Conservation (phyloP, 2,113 vertebrate genomes). For the Galeopterus variegatus region DNA sequence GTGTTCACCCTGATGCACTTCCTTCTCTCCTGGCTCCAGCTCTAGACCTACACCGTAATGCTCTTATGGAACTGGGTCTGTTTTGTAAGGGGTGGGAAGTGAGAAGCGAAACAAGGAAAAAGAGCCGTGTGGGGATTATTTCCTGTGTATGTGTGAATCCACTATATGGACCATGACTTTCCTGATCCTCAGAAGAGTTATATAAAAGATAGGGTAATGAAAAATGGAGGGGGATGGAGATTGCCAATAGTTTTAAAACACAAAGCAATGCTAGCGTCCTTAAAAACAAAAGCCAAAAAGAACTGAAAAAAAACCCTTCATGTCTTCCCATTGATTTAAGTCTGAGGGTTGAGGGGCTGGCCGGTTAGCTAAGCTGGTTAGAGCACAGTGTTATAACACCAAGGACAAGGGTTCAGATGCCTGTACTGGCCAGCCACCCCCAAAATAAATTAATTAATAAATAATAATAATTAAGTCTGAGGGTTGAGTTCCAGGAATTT, state of each 20-base stretch:
- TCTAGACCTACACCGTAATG: neutral
- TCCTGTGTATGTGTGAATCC: neutral
- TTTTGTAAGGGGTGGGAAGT: neutral
- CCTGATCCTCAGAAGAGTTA: neutral
- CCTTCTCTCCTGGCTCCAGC: neutral
- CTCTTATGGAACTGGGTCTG: neutral
- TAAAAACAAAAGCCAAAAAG: neutral
- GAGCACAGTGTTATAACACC: too few species aligned
- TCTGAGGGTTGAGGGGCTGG: neutral
- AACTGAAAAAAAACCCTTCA: neutral
- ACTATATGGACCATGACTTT: neutral
- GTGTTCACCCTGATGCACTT: fast-evolving
- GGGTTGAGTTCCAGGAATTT: neutral
- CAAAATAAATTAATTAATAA: too few species aligned
- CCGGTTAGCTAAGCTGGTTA: too few species aligned
- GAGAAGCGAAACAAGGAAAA: neutral
- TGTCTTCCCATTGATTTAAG: neutral
- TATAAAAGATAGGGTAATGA: neutral
- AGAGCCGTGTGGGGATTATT: neutral
- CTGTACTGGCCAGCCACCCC: too few species aligned
- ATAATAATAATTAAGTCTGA: neutral
- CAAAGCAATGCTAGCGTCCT: neutral
- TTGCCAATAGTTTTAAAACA: neutral
- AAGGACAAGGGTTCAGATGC: too few species aligned
- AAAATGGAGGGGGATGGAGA: neutral